These are phyloP conservation scores for Bombycilla garrulus DNA, from an alignment of 2,113 vertebrate genomes.

Conservation along the genomic window DNA sequence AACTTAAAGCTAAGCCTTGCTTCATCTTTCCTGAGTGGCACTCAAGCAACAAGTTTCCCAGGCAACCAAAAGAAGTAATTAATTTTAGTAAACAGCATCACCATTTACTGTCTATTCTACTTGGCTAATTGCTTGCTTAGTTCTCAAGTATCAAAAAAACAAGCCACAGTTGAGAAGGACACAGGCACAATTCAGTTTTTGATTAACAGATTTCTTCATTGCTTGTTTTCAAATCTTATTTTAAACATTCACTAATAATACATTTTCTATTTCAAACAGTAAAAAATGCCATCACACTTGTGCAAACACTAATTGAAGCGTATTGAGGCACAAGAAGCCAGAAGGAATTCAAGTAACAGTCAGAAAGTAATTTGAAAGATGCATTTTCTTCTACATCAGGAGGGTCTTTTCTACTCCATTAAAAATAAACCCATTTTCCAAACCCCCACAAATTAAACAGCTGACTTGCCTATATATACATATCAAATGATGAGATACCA, in stretches of 20 bases:
- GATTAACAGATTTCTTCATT: background rate
- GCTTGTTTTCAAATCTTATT: slow-evolving; percentile 4
- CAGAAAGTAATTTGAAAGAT: slow-evolving; percentile 9
- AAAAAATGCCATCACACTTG: slow-evolving; percentile 2
- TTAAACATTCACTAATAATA: background rate
- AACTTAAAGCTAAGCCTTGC: background rate
- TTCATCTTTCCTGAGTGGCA: background rate
- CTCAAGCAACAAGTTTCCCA: background rate
- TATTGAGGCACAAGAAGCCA: slow-evolving; percentile 43
- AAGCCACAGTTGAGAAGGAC: background rate
- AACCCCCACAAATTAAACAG: slow-evolving; percentile 38
- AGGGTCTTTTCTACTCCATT: background rate
- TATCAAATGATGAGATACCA: slow-evolving; percentile 14
- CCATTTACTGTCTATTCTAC: background rate
- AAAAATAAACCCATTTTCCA: slow-evolving; percentile 23
- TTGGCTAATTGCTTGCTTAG: background rate
- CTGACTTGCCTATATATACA: slow-evolving; percentile 41
- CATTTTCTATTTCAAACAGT: background rate
- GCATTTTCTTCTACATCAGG: background rate
- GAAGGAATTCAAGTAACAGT: slow-evolving; percentile 15
- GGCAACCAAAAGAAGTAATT: background rate
- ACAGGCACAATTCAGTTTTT: background rate
- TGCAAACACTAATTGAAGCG: background rate
- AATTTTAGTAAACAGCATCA: background rate
- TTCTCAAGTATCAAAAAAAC: background rate